Evolutionary conservation across 2,113 vertebrate species (phyloP), one percentile per base, ranked within the genome.

Genomic region (Petrocephalus microphthalmus): DNA sequence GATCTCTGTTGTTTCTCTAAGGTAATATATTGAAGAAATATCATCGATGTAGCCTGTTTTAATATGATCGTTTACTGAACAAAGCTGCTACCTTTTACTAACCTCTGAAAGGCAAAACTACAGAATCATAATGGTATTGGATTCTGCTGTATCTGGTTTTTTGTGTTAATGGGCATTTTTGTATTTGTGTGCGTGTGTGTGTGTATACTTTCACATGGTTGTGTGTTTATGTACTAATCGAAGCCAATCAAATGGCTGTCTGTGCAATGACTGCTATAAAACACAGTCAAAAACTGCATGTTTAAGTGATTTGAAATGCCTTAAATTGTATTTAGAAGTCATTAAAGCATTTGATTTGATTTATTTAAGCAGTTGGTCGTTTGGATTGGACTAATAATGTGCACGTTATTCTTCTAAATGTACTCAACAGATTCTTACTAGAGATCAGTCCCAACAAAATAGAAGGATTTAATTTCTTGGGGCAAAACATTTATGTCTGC

Each of bases 231-330:
- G 25, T 83, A 25, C 15, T 88, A 22, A 47, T 74, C 45, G 5
- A 74, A 78, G 33, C 33, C 33, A 84, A 52, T 87, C 67, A 88
- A 52, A 15, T 25, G 49, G 51, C 11, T 51, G 29, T 84, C n/a
- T 25, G 22, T 25, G 45, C n/a, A 51, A 51, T 84, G 8, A 20
- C 22, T 52, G 20, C 49, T 15, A n/a, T 17, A 51, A 52, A 49
- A 25, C n/a, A 49, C 22, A 37, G 92, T 90, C 67, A 74, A 37
- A 71, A 74, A 74, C 29, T 74, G 5, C 67, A 74, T 37, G 5
- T 74, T 93, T 95, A 95, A 95, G 94, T 95, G 94, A 92, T 94
- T 94, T 92, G 92, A 88, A 84, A 51, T 84, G 82, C 45, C 22
- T 49, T 56, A 45, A 87, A 87, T 67, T 78, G 33, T 49, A 37